Percentiles rank a stretch among this genome's conserved stretches.
Evolutionary conservation across 2,797 vertebrate genomes (phyloP).

Genomic region (Malacoctenus gilli): DNA sequence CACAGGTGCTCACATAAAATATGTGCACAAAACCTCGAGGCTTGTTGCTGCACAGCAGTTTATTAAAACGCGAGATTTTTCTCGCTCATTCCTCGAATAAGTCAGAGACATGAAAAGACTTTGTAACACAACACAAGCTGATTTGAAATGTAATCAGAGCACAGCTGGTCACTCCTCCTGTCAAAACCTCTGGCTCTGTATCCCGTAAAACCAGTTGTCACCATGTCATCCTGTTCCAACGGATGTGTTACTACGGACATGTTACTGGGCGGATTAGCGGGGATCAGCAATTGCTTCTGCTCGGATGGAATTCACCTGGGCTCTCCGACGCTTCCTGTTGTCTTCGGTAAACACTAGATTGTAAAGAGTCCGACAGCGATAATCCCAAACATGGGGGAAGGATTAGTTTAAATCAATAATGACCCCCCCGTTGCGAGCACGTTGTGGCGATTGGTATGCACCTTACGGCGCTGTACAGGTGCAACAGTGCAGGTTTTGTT

Average conservation of each 20-base stretch:
- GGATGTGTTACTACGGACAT: constrained; percentile 39
- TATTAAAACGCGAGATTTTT: too few species aligned
- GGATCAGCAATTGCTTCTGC: constrained; percentile 61
- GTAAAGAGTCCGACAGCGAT: constrained; percentile 51
- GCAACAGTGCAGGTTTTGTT: constrained; percentile 31
- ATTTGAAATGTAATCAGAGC: constrained; percentile 8
- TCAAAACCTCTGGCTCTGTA: constrained; percentile 30
- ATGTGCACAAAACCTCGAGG: too few species aligned
- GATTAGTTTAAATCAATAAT: constrained; percentile 69
- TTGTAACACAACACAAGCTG: constrained; percentile 21
- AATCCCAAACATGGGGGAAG: constrained; percentile 59
- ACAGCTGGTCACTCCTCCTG: constrained; percentile 6
- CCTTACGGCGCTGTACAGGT: constrained; percentile 13
- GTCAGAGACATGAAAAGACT: constrained; percentile 6
- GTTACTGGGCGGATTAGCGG: constrained; percentile 57
- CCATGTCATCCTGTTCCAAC: constrained; percentile 48
- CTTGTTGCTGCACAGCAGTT: too few species aligned
- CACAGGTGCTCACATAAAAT: too few species aligned
- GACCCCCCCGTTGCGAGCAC: constrained; percentile 47
- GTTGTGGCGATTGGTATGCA: constrained; percentile 27
- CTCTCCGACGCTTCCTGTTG: constrained; percentile 38
- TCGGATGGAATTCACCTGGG: constrained; percentile 48
- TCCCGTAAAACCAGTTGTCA: constrained; percentile 40
- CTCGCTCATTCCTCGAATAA: too few species aligned
- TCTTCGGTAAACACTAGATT: constrained; percentile 62